Conservation (phyloP, 2,888 invertebrate species). For the Drosophila meridionalis region DNA sequence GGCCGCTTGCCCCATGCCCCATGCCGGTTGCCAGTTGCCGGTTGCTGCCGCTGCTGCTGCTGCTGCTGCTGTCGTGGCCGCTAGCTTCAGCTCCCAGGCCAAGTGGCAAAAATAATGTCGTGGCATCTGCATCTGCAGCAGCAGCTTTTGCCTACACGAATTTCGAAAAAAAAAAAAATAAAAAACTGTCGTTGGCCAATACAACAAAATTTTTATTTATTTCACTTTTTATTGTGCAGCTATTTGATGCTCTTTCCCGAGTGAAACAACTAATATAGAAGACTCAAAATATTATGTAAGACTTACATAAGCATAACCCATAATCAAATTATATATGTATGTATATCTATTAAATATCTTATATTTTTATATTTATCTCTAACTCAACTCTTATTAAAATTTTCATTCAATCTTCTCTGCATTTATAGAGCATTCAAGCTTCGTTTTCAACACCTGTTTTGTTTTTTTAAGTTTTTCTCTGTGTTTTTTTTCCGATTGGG, state of each 20-base stretch:
- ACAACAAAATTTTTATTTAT: slow-evolving; percentile 5
- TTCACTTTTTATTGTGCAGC: slow-evolving; percentile 2
- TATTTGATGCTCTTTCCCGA: slow-evolving; percentile 27
- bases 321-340: too few relatives aligned
- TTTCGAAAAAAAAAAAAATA: slow-evolving; percentile 21
- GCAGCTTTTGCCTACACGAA: slow-evolving; percentile 75
- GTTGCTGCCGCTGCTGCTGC: slow-evolving; percentile 21
- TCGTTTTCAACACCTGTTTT: not conserved
- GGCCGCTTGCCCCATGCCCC: slow-evolving; percentile 19
- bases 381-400: too few relatives aligned
- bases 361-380: too few relatives aligned
- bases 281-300: not conserved
- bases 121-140: slow-evolving; percentile 77
- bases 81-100: slow-evolving; percentile 61
- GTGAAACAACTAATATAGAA: not conserved
- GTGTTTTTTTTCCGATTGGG: slow-evolving; percentile 22
- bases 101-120: slow-evolving; percentile 80
- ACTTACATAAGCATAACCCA: too few relatives aligned
- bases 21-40: slow-evolving; percentile 37
- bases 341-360: too few relatives aligned
- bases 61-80: slow-evolving; percentile 44
- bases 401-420: not conserved
- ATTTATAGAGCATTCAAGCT: slow-evolving; percentile 30
- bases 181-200: slow-evolving; percentile 50
- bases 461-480: slow-evolving; percentile 5